Percentiles rank a stretch among this genome's conserved stretches.
Evolutionary conservation across 2,113 vertebrate species (phyloP).

Genomic region (Phaethon lepturus): DNA sequence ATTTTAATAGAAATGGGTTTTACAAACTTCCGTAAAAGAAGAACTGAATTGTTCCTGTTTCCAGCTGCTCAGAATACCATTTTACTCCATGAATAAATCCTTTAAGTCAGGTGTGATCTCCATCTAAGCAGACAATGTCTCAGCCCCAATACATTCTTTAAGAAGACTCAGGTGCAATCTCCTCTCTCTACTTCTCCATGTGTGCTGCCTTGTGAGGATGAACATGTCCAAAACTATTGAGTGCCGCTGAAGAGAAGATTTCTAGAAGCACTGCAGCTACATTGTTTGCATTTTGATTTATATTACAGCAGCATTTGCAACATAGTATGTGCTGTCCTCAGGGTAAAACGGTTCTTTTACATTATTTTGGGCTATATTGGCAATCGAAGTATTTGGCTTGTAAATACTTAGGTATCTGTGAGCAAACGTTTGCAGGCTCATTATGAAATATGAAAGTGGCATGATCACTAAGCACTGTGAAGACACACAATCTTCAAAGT

Average conservation of each 20-base stretch:
- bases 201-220: background rate
- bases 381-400: background rate
- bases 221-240: background rate
- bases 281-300: background rate
- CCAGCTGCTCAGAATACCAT: background rate
- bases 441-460: background rate
- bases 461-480: background rate
- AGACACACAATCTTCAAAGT: background rate
- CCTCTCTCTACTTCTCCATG: background rate
- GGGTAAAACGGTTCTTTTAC: background rate
- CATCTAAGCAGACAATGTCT: background rate
- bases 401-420: background rate
- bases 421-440: background rate
- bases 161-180: background rate
- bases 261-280: background rate
- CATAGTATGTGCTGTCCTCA: background rate
- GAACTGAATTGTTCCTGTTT: background rate
- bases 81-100: background rate
- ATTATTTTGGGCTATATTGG: background rate
- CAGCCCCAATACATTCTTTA: background rate
- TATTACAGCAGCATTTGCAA: background rate
- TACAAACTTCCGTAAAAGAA: background rate
- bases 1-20: background rate
- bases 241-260: background rate
- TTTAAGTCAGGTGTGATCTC: background rate